These are phyloP conservation scores for Ochotona curzoniae DNA, from an alignment of 2,113 vertebrate species.

Conservation along the genomic window DNA sequence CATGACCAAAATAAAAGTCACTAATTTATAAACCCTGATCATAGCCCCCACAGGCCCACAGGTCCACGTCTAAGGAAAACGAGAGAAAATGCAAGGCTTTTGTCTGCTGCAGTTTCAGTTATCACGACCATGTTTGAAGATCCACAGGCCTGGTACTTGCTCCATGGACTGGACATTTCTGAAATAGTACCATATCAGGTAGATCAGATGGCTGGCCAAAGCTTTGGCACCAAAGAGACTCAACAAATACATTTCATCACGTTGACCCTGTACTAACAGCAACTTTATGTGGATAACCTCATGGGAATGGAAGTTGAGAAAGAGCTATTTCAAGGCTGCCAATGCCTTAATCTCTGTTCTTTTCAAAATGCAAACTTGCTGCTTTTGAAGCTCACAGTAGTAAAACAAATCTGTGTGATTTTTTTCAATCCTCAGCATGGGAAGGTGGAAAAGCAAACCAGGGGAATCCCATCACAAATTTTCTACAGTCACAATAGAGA, in stretches of 20 bases:
- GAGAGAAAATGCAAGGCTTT: slow-evolving; percentile 54
- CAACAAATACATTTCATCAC: slow-evolving; percentile 92
- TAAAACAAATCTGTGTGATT: slow-evolving; percentile 80
- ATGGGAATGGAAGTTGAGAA: slow-evolving; percentile 88
- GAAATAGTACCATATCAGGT: slow-evolving; percentile 89
- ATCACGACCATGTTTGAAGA: slow-evolving; percentile 73
- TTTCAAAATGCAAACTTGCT: slow-evolving; percentile 86
- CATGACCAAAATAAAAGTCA: slow-evolving; percentile 18
- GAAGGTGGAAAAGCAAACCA: slow-evolving; percentile 79
- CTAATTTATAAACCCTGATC: neutral
- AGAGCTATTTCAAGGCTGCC: slow-evolving; percentile 89
- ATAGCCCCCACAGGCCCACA: neutral
- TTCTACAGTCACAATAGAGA: slow-evolving; percentile 81
- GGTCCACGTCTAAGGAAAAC: slow-evolving; percentile 20
- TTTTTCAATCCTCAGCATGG: slow-evolving; percentile 76
- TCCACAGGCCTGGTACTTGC: slow-evolving; percentile 74
- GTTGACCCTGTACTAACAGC: slow-evolving; percentile 87
- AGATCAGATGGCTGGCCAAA: slow-evolving; percentile 88
- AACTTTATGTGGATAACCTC: slow-evolving; percentile 87
- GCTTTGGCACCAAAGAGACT: slow-evolving; percentile 88
- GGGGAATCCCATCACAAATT: slow-evolving; percentile 84
- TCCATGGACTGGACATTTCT: slow-evolving; percentile 84
- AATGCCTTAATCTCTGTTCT: slow-evolving; percentile 87
- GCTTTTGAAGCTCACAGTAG: slow-evolving; percentile 80
- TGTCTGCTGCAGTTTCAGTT: slow-evolving; percentile 51